Evolutionary conservation across 2,797 vertebrate genomes (phyloP).

Genomic region (Sebastes oblongus): DNA sequence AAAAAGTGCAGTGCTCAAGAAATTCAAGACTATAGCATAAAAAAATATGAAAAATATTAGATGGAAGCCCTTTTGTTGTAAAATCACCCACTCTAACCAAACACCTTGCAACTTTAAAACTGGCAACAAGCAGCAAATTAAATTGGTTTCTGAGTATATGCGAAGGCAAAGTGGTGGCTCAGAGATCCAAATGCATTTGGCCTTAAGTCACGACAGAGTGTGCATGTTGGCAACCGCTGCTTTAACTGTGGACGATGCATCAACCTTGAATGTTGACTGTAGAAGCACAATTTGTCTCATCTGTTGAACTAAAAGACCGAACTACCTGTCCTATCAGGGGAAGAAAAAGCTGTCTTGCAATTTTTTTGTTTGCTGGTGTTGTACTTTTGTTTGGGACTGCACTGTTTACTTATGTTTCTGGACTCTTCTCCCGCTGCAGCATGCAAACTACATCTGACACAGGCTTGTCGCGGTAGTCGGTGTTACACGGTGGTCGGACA

Average conservation of each 20-base stretch:
- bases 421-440: not conserved
- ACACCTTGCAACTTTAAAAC: not conserved
- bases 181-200: conserved; percentile 3
- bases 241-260: not conserved
- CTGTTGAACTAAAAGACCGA: not conserved
- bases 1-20: not conserved
- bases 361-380: not conserved
- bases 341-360: not conserved
- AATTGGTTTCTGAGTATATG: not conserved
- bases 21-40: not conserved
- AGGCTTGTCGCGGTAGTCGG: too few species aligned
- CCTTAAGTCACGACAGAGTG: not conserved
- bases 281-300: not conserved
- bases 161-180: not conserved
- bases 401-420: not conserved
- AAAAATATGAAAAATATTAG: not conserved
- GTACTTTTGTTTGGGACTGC: not conserved
- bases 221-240: not conserved
- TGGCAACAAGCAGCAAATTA: not conserved
- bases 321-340: not conserved
- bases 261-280: not conserved
- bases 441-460: not conserved
- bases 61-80: not conserved
- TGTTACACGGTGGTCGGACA: too few species aligned
- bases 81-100: not conserved